Percentiles rank a stretch among this genome's conserved stretches.
Evolutionary conservation across 2,797 vertebrate species (phyloP).

Genomic region (Antennarius maculatus): DNA sequence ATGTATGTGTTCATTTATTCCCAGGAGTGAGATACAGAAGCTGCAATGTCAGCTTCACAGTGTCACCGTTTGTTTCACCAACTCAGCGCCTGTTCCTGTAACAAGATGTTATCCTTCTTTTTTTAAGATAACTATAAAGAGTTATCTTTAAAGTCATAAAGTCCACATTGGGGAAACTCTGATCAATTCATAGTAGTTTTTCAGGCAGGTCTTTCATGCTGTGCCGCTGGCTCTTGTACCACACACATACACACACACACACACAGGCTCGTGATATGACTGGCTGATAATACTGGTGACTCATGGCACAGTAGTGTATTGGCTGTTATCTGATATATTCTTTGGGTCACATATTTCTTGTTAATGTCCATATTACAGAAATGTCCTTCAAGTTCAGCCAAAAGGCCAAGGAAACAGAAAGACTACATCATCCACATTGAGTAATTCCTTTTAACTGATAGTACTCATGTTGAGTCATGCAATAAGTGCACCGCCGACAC

Average conservation of each 20-base stretch:
- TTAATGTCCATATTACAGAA: slow-evolving; percentile 55
- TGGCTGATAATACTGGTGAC: slow-evolving; percentile 65
- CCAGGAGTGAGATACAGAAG: slow-evolving; percentile 21
- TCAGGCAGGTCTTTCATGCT: slow-evolving; percentile 22
- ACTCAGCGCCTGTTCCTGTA: slow-evolving; percentile 40
- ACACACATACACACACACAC: slow-evolving; percentile 17
- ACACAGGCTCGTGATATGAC: slow-evolving; percentile 39
- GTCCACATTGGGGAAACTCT: slow-evolving; percentile 32
- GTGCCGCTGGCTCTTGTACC: slow-evolving; percentile 33
- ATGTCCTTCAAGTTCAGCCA: slow-evolving; percentile 45
- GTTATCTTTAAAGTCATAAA: slow-evolving; percentile 15
- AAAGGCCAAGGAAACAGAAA: slow-evolving; percentile 37
- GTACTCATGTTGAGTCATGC: slow-evolving; percentile 21
- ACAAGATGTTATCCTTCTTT: slow-evolving; percentile 27
- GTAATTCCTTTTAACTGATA: slow-evolving; percentile 18
- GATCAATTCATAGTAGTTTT: slow-evolving; percentile 30
- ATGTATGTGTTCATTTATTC: neutral
- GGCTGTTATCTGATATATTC: slow-evolving; percentile 71
- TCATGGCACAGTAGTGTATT: slow-evolving; percentile 64
- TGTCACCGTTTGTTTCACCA: slow-evolving; percentile 48
- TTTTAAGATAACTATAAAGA: slow-evolving; percentile 26
- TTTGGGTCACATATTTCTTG: slow-evolving; percentile 53
- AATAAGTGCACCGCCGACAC: slow-evolving; percentile 29
- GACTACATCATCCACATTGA: slow-evolving; percentile 26
- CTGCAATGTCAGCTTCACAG: slow-evolving; percentile 27